These are phyloP conservation scores for Heterochromis multidens DNA, from an alignment of 2,113 vertebrate genomes.

Conservation along the genomic window DNA sequence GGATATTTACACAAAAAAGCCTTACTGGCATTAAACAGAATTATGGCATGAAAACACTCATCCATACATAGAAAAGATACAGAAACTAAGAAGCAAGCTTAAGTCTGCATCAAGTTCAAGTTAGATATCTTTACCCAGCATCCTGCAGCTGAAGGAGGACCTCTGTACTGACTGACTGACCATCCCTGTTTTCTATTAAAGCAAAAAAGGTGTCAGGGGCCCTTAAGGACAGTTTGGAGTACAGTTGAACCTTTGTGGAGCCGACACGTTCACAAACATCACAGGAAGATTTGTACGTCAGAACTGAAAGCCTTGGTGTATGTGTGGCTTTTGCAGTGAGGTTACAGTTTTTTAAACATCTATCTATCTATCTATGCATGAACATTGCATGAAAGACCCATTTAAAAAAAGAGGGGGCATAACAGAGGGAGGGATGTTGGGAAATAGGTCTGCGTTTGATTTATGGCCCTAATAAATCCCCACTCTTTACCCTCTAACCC, in stretches of 20 bases:
- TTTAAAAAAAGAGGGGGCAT: constrained; percentile 4
- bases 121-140: neutral
- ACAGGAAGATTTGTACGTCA: constrained; percentile 10
- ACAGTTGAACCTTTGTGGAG: constrained; percentile 41
- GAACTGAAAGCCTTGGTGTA: constrained; percentile 26
- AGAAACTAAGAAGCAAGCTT: neutral
- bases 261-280: constrained; percentile 29
- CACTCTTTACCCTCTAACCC: constrained; percentile 76
- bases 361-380: neutral
- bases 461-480: constrained; percentile 77
- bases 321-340: constrained; percentile 1
- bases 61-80: neutral
- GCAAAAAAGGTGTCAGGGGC: neutral
- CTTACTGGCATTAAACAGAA: neutral
- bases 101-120: neutral
- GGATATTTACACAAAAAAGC: neutral
- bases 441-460: constrained; percentile 64
- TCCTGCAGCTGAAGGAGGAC: neutral
- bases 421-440: neutral
- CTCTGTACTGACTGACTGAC: constrained; percentile 10
- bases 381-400: neutral
- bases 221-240: constrained; percentile 14
- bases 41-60: neutral
- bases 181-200: neutral
- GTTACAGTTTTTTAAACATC: neutral